Evolutionary conservation across 2,797 vertebrate species (phyloP), one percentile per base, ranked within the genome.

Genomic region (Helarctos malayanus): DNA sequence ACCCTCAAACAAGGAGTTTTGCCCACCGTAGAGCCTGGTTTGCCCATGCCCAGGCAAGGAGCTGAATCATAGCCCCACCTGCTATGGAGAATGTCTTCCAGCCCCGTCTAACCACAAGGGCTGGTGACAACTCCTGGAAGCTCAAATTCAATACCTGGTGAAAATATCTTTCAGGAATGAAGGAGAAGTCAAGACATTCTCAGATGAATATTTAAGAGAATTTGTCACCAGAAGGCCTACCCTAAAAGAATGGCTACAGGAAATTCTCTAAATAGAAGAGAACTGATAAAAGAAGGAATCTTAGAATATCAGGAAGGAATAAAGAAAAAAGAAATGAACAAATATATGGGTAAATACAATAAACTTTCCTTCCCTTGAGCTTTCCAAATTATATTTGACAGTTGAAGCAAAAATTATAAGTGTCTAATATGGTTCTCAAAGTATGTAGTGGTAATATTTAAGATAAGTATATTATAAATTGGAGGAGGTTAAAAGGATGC

Each of bases 121-220:
- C 41, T 27, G 5, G 25, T 27, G 41, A 16, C 25, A 73, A 47
- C 41, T 15, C 71, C 41, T 73, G 71, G 25, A 15, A 65, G 11
- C 45, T 32, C 21, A 65, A 84, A 49, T 84, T 68, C 47, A n/a
- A n/a, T 52, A 78, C 29, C 47, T 21, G 32, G 16, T 21, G 18
- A n/a, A 54, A 78, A n/a, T 54, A 78, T 35, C 47, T 78, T 78
- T 54, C 75, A 78, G 49, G 75, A 54, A 54, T 78, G 75, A 54
- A n/a, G 47, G 32, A 11, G 75, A n/a, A 54, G n/a, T 14, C 75
- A 23, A 78, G 47, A 78, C 11, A n/a, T 21, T n/a, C 47, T 13
- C 32, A 52, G 47, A 21, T 21, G 49, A 78, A 78, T 52, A 52
- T 13, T 49, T n/a, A 52, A 54, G 49, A 78, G 75, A 78, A 54